These are phyloP conservation scores for Chymomyza costata DNA, from an alignment of 1,140 invertebrate genomes.

Conservation along the genomic window DNA sequence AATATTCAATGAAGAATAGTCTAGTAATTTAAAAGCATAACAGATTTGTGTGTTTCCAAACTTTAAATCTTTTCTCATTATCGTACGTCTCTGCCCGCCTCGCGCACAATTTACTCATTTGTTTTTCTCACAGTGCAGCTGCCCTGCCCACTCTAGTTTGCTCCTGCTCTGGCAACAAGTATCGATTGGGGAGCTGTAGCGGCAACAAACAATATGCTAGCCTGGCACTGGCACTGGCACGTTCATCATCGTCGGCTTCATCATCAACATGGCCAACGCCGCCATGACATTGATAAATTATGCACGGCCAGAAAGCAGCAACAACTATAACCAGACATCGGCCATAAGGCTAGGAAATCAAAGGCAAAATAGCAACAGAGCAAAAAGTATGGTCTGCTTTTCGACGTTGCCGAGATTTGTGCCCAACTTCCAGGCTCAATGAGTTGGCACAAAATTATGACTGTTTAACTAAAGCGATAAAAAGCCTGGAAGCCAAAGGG, in stretches of 20 bases:
- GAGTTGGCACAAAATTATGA: slow-evolving; percentile 67
- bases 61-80: no score
- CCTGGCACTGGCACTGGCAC: slow-evolving; percentile 27
- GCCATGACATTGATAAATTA: slow-evolving; percentile 70
- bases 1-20: no score
- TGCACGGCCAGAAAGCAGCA: slow-evolving; percentile 22
- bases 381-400: slow-evolving; percentile 27
- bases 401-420: slow-evolving; percentile 30
- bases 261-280: not conserved
- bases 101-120: not conserved
- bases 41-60: no score
- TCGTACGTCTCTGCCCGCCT: no score
- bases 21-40: no score
- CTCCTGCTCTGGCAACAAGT: slow-evolving; percentile 2
- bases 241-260: slow-evolving; percentile 53
- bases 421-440: slow-evolving; percentile 31
- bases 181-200: no score
- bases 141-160: not conserved
- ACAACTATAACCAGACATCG: slow-evolving; percentile 32
- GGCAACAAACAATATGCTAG: slow-evolving; percentile 55
- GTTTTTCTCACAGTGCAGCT: not conserved
- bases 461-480: slow-evolving; percentile 50
- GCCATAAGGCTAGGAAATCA: not conserved
- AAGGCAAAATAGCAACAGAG: slow-evolving; percentile 5
- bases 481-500: slow-evolving; percentile 35